A percentile compares a stretch with the other conserved stretches of the same genome.
These are phyloP conservation scores for Vanessa atalanta DNA, from an alignment of 1,140 invertebrate genomes.

Conservation along the genomic window DNA sequence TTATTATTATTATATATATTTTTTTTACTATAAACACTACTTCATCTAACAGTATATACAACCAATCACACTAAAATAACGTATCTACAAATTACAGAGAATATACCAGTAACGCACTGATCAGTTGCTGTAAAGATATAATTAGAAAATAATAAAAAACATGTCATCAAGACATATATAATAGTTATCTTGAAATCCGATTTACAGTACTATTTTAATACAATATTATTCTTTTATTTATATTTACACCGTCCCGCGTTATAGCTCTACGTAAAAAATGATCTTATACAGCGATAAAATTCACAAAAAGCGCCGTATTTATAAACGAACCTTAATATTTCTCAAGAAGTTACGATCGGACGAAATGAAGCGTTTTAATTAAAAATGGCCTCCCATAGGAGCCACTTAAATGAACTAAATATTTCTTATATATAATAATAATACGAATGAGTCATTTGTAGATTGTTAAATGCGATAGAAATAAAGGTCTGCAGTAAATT, in stretches of 20 bases:
- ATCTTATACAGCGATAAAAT: constrained; percentile 8
- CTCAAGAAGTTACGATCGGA: constrained; percentile 37
- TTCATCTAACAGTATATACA: too few species aligned
- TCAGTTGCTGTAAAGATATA: too few species aligned
- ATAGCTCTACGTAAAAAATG: not conserved
- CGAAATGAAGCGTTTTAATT: constrained; percentile 38
- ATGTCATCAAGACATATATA: too few species aligned
- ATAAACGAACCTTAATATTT: constrained; percentile 34
- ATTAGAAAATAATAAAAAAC: too few species aligned
- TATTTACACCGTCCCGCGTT: not conserved
- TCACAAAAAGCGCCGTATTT: constrained; percentile 19
- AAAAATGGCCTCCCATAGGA: constrained; percentile 32
- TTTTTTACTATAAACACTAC: too few species aligned
- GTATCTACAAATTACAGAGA: too few species aligned
- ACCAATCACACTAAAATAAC: too few species aligned
- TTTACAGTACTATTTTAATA: too few species aligned
- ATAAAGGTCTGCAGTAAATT: constrained; percentile 48
- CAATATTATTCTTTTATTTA: not conserved
- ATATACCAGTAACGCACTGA: too few species aligned
- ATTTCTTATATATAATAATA: constrained; percentile 7
- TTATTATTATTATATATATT: too few species aligned
- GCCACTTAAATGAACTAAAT: constrained; percentile 15
- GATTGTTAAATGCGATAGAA: constrained; percentile 43
- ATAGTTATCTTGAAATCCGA: too few species aligned
- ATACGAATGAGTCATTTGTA: constrained; percentile 40